These are phyloP conservation scores for Andrena fulva DNA, from an alignment of 2,888 invertebrate species.

Conservation along the genomic window DNA sequence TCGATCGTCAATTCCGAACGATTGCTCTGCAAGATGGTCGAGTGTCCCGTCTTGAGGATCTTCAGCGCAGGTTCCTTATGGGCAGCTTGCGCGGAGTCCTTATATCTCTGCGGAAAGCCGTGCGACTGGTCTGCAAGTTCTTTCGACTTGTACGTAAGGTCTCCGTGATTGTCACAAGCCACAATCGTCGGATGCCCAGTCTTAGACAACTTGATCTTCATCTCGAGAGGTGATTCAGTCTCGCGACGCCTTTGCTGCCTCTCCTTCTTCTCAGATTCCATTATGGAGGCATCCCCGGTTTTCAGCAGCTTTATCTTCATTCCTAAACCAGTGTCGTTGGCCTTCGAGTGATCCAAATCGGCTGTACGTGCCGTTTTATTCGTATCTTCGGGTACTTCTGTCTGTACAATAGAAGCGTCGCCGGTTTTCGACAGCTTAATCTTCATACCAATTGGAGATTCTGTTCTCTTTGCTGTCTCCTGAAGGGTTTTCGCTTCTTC, in stretches of 20 bases:
- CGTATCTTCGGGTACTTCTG: conserved; percentile 43
- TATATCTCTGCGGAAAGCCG: conserved; percentile 62
- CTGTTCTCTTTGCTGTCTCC: conserved; percentile 75
- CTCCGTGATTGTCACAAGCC: conserved; percentile 72
- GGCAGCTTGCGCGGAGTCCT: conserved; percentile 53
- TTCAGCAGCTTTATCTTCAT: conserved; percentile 82
- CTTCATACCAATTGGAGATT: conserved; percentile 82
- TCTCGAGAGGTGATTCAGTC: conserved; percentile 73
- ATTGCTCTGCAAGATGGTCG: conserved; percentile 69
- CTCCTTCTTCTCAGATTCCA: conserved; percentile 74
- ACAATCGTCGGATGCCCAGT: conserved; percentile 82
- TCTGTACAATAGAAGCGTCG: conserved; percentile 75
- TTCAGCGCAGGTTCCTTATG: conserved; percentile 70
- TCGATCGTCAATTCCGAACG: conserved; percentile 80
- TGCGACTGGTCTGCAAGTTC: conserved; percentile 50
- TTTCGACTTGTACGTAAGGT: conserved; percentile 59
- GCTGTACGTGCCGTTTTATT: conserved; percentile 36
- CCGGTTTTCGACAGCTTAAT: conserved; percentile 82
- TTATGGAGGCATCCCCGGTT: conserved; percentile 74
- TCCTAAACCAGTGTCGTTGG: conserved; percentile 75
- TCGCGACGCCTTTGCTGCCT: conserved; percentile 69
- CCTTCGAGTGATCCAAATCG: conserved; percentile 66
- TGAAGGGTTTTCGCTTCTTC: conserved; percentile 56
- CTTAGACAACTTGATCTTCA: conserved; percentile 82
- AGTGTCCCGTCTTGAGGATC: conserved; percentile 72